phyloP scores from a whole-genome alignment of 2,888 invertebrate species.

The Cataglyphis cursor region DNA sequence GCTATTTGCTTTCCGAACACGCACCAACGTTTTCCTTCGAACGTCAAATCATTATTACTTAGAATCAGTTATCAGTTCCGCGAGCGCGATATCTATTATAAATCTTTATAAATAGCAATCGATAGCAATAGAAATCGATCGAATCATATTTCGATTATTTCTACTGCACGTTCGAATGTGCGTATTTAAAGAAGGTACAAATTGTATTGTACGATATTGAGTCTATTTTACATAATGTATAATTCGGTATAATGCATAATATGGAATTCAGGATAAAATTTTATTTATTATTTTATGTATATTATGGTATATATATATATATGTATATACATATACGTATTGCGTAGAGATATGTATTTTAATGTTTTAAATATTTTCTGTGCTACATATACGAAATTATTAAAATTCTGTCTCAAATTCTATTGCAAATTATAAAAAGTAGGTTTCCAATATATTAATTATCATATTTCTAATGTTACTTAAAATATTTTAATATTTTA shows the following conservation, averaged over 20 bases:
- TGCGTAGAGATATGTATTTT: background rate
- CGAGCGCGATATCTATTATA: conserved; percentile 10
- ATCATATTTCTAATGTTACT: background rate
- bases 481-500: background rate
- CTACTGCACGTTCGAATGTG: background rate
- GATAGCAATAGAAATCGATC: conserved; percentile 17
- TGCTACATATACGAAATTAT: conserved; percentile 8
- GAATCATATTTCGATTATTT: conserved; percentile 4
- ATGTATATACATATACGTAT: background rate
- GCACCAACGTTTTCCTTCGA: conserved; percentile 46
- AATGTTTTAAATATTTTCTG: background rate
- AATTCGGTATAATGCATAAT: background rate
- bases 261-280: background rate
- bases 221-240: background rate
- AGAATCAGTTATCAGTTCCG: conserved; percentile 33
- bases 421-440: background rate
- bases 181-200: background rate
- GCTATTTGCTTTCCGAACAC: conserved; percentile 57
- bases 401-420: background rate
- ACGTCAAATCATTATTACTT: conserved; percentile 46
- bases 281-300: background rate
- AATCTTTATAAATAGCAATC: conserved; percentile 27
- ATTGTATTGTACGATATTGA: background rate
- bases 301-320: background rate
- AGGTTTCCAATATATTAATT: conserved; percentile 3